Evolutionary conservation across 30 jellyfish, hydroid and myxozoan species (phyloP).

Genomic region (Nemopilema nomurai): DNA sequence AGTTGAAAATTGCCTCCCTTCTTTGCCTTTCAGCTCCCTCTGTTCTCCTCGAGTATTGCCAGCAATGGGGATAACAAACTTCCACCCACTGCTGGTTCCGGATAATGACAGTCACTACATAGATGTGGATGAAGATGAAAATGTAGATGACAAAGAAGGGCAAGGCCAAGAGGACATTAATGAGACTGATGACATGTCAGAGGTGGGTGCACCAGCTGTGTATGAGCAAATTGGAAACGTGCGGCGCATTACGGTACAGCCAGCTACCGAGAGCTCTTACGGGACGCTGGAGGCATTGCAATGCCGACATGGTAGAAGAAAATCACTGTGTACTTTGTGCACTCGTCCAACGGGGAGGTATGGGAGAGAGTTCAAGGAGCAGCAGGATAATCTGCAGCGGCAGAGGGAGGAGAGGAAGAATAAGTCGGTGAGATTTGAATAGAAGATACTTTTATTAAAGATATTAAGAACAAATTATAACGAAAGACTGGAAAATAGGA

Average conservation of each 20-base stretch:
- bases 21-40: not conserved
- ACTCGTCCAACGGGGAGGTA: slow-evolving; percentile 50
- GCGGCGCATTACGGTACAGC: slow-evolving; percentile 4
- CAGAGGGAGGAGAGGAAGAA: slow-evolving; percentile 8
- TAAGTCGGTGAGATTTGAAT: not conserved
- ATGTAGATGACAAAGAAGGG: not conserved
- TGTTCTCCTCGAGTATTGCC: not conserved
- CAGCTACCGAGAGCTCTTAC: slow-evolving; percentile 9
- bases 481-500: too few relatives aligned
- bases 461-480: too few relatives aligned
- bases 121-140: not conserved
- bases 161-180: not conserved
- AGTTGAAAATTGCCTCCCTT: not conserved
- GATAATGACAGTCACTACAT: not conserved
- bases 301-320: slow-evolving; percentile 28
- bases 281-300: not conserved
- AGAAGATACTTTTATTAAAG: not conserved
- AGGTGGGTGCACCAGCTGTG: not conserved
- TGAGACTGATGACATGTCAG: slow-evolving; percentile 7
- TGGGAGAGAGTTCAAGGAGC: slow-evolving; percentile 50
- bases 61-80: not conserved
- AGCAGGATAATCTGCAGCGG: slow-evolving; percentile 1
- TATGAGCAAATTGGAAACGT: slow-evolving; percentile 18
- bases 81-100: not conserved
- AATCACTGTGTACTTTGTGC: slow-evolving; percentile 34